phyloP scores from a whole-genome alignment of 2,113 vertebrate genomes.

The Thermophis baileyi region DNA sequence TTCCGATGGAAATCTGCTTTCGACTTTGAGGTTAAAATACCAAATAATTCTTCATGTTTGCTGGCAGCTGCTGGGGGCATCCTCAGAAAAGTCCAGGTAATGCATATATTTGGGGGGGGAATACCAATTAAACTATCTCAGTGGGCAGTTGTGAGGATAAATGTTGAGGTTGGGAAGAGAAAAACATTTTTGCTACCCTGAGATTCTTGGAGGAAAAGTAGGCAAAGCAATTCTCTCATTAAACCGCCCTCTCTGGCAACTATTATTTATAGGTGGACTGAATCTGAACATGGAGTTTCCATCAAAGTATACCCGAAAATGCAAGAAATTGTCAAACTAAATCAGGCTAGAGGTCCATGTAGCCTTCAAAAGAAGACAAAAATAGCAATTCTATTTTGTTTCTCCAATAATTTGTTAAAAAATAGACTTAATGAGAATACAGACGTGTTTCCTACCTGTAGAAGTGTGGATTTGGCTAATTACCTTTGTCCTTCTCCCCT shows the following conservation, averaged over 20 bases:
- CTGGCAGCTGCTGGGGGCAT: not conserved
- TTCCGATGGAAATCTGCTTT: not conserved
- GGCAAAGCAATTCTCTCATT: not conserved
- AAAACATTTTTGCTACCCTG: not conserved
- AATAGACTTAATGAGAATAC: not conserved
- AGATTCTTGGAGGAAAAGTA: not conserved
- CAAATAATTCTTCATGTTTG: not conserved
- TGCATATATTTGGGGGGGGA: not conserved
- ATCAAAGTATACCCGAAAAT: not conserved
- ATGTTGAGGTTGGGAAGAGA: not conserved
- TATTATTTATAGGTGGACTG: not conserved
- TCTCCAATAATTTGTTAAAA: not conserved
- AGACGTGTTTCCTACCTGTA: not conserved
- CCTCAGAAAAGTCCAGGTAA: not conserved
- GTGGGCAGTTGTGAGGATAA: not conserved
- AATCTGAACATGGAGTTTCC: not conserved
- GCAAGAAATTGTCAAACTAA: not conserved
- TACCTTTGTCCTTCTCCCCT: not conserved
- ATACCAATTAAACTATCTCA: not conserved
- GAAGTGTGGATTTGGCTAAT: not conserved
- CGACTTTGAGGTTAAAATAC: not conserved
- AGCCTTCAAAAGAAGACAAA: not conserved
- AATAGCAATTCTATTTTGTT: not conserved
- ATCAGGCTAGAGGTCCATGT: not conserved
- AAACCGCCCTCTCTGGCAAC: not conserved